A percentile compares a stretch with the other conserved stretches of the same genome.
phyloP scores from a whole-genome alignment of 2,888 invertebrate species.

The Ochropleura leucogaster region DNA sequence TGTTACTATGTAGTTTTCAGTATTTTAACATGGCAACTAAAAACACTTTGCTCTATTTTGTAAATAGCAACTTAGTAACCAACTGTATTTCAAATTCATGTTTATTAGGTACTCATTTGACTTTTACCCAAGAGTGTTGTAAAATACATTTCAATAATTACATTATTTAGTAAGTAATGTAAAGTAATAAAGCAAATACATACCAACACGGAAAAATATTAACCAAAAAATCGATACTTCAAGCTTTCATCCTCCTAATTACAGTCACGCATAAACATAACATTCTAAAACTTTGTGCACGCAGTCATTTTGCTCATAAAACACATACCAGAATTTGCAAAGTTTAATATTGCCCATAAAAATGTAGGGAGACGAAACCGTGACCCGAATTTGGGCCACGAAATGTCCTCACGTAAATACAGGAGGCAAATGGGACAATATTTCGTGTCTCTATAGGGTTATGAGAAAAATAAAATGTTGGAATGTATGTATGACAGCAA shows the following conservation, averaged over 20 bases:
- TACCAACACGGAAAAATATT: constrained; percentile 1
- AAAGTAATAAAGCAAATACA: not conserved
- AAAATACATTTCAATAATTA: constrained; percentile 8
- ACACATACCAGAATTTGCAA: constrained; percentile 35
- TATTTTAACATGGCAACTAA: not conserved
- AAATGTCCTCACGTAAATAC: constrained; percentile 47
- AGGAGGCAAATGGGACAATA: constrained; percentile 45
- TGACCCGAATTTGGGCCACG: constrained; percentile 52
- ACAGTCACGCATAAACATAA: constrained; percentile 30
- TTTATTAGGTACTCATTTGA: not conserved
- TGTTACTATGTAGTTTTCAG: not conserved
- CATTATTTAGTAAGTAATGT: not conserved
- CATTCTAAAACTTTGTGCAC: constrained; percentile 32
- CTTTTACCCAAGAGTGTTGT: constrained; percentile 26
- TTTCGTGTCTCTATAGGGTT: constrained; percentile 42
- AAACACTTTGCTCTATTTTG: not conserved
- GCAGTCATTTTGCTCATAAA: constrained; percentile 37
- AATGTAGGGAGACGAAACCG: constrained; percentile 44
- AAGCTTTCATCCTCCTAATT: constrained; percentile 41
- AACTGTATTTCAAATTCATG: not conserved
- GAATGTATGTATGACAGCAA: constrained; percentile 16
- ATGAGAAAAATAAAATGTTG: constrained; percentile 16
- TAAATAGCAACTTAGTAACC: not conserved
- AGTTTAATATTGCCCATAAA: constrained; percentile 58
- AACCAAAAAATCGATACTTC: constrained; percentile 25